Evolutionary conservation across 2,797 vertebrate genomes (phyloP).

Genomic region (Gallirallus australis): DNA sequence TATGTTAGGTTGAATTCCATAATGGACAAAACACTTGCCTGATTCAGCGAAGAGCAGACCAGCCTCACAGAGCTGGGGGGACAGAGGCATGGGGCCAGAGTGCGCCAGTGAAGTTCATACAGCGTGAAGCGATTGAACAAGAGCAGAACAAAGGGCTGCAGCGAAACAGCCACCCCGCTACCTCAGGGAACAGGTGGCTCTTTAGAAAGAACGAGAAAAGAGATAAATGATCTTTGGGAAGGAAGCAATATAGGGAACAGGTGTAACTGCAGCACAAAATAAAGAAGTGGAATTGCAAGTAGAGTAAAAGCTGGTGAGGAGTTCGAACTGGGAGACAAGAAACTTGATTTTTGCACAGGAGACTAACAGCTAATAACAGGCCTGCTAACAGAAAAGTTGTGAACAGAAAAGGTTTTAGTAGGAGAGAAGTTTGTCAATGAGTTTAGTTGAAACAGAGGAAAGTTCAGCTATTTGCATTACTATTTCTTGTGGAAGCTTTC

Average conservation of each 20-base stretch:
- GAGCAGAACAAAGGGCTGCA: background rate
- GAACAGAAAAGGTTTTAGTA: background rate
- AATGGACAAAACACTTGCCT: background rate
- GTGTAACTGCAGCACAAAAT: background rate
- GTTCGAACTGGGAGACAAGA: background rate
- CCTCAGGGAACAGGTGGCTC: conserved; percentile 27
- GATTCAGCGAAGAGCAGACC: background rate
- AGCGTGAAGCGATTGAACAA: background rate
- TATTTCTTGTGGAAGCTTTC: background rate
- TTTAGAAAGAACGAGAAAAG: conserved; percentile 31
- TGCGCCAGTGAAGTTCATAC: background rate
- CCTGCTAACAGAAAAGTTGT: background rate
- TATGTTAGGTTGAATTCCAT: background rate
- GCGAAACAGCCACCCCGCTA: background rate
- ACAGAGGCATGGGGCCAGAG: background rate
- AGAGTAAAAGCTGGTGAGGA: background rate
- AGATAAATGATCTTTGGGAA: background rate
- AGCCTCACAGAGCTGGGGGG: background rate
- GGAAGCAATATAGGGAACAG: background rate
- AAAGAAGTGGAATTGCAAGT: background rate
- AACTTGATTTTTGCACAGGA: background rate
- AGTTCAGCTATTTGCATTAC: background rate
- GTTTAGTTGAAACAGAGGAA: background rate
- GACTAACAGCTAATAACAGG: background rate
- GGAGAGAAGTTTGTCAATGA: background rate